Conservation (phyloP, 2,113 vertebrate species). For the Scomber colias region DNA sequence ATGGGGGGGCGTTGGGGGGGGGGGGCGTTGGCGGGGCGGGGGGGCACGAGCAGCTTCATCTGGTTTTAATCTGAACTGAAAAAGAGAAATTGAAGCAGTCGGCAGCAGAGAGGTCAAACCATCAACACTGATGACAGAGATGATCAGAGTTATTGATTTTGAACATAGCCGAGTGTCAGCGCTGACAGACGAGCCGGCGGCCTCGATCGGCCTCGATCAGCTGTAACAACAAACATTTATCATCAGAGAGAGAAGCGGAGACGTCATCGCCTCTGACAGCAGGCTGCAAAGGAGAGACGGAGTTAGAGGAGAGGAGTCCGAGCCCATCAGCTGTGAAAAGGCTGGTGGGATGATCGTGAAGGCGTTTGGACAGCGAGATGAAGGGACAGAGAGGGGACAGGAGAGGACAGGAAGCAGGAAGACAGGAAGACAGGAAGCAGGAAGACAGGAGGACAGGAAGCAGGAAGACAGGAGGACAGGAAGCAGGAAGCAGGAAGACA, state of each 20-base stretch:
- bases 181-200: not conserved
- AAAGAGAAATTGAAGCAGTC: not conserved
- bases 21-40: too few species aligned
- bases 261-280: not conserved
- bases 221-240: conserved; percentile 1
- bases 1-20: too few species aligned
- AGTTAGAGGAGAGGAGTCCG: conserved; percentile 20
- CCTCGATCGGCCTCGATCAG: not conserved
- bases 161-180: not conserved
- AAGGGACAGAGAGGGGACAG: conserved; percentile 46
- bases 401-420: conserved; percentile 1
- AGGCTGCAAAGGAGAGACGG: conserved; percentile 20
- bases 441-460: conserved; percentile 1
- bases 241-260: not conserved
- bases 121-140: not conserved
- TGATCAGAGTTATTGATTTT: not conserved
- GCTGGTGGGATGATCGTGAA: not conserved
- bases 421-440: not conserved
- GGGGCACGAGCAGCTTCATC: too few species aligned
- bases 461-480: conserved; percentile 6
- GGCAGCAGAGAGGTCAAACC: not conserved
- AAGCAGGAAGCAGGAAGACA: not conserved
- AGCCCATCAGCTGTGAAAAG: not conserved
- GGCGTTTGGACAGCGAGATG: not conserved
- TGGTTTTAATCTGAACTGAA: not conserved